These are phyloP conservation scores for Melitaea cinxia DNA, from an alignment of 1,140 invertebrate species.

Conservation along the genomic window DNA sequence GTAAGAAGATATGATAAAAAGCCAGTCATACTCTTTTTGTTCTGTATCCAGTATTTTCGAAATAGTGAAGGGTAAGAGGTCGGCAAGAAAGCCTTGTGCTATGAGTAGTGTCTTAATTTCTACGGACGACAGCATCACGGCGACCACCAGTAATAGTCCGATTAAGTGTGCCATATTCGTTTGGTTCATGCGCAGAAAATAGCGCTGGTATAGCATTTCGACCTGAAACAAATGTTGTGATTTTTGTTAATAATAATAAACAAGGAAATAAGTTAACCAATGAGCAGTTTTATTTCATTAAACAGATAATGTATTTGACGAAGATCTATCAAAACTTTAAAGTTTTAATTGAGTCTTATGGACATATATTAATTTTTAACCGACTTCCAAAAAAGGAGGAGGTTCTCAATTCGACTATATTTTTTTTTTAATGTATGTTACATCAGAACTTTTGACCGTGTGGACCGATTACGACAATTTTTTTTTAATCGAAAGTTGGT, in stretches of 20 bases:
- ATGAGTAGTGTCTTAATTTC: slow-evolving; percentile 74
- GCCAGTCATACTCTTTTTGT: background rate
- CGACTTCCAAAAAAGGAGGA: too few relatives aligned
- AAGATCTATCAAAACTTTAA: too few relatives aligned
- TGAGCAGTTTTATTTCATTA: too few relatives aligned
- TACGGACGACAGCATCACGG: slow-evolving; percentile 84
- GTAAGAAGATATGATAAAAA: background rate
- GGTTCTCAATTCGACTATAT: too few relatives aligned
- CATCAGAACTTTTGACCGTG: too few relatives aligned
- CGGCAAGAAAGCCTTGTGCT: slow-evolving; percentile 56
- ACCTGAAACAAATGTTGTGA: slow-evolving; percentile 82
- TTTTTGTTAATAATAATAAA: background rate
- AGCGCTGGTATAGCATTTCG: slow-evolving; percentile 94
- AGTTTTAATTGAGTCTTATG: too few relatives aligned
- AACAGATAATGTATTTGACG: too few relatives aligned
- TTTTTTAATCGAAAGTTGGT: too few relatives aligned
- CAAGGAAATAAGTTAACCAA: too few relatives aligned
- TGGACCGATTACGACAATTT: too few relatives aligned
- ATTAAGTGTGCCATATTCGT: slow-evolving; percentile 93
- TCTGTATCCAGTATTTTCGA: background rate
- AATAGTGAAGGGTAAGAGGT: slow-evolving; percentile 6
- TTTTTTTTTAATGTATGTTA: too few relatives aligned
- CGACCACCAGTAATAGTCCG: slow-evolving; percentile 87
- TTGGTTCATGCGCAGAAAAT: slow-evolving; percentile 96
- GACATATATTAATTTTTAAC: too few relatives aligned